These are phyloP conservation scores for Podargus strigoides DNA, from an alignment of 2,797 vertebrate species.

Conservation along the genomic window DNA sequence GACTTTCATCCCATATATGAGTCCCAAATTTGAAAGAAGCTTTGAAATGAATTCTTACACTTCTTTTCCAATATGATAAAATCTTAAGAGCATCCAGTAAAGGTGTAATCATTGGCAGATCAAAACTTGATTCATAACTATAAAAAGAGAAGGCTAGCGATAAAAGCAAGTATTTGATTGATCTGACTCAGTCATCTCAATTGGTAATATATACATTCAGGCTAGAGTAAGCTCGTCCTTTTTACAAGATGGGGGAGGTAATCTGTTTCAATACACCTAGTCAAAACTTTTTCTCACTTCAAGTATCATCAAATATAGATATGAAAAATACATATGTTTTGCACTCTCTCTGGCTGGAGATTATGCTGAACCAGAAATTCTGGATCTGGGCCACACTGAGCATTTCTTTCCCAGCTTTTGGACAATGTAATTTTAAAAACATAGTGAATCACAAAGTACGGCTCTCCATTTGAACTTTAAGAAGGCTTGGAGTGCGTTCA, in stretches of 20 bases:
- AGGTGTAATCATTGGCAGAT: background rate
- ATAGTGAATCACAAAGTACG: conserved; percentile 22
- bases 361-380: background rate
- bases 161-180: background rate
- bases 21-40: background rate
- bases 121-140: background rate
- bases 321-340: conserved; percentile 11
- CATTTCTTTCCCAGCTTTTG: conserved; percentile 14
- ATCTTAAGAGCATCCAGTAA: background rate
- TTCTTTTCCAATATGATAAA: background rate
- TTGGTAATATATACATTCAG: background rate
- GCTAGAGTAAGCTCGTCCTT: background rate
- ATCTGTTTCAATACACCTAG: background rate
- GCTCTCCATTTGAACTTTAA: conserved; percentile 10
- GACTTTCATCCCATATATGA: background rate
- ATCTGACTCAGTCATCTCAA: background rate
- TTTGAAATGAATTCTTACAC: background rate
- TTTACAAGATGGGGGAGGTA: background rate
- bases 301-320: background rate
- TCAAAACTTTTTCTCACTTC: background rate
- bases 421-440: background rate
- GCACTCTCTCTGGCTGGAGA: background rate
- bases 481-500: conserved; percentile 3
- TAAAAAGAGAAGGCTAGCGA: background rate
- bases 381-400: background rate